Base-by-base conservation (phyloP, 2,113 vertebrate species). In the Thinocorus orbignyianus region DNA sequence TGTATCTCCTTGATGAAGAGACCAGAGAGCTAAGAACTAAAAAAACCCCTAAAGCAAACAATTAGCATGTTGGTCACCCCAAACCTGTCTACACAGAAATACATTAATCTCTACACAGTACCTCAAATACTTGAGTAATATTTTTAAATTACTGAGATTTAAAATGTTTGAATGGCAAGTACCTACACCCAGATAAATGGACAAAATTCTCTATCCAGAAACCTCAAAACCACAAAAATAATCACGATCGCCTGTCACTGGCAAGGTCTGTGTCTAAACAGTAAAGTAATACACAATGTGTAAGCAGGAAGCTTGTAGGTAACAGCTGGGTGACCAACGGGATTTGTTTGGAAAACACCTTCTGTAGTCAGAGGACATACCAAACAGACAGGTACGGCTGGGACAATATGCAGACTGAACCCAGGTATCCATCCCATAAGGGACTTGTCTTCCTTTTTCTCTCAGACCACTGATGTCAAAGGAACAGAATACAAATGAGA, bases 321-420 rank as follows among this genome's bases (percentile, higher is more conserved):
- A 87, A 84, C 26, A 94, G 77, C 44, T 87, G 65, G 61, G 65
- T 61, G 91, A 83, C 74, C 88, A 88, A 48, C 55, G 73, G 90
- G 94, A 95, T 85, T 92, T 92, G 66, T 84, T 71, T 16, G 20
- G 69, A 42, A 95, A 73, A 60, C 51, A 3, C 28, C 26, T 44
- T 94, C 19, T 5, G 2, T 89, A 64, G 24, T 86, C 81, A 17
- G 11, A 96, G 81, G 64, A 72, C 84, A 81, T 33, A 88, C 37
- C 74, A 88, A 52, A 91, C 35, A 81, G 66, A 55, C 17, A 83
- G 72, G 54, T 62, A 73, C 4, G 14, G 25, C 60, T 74, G 62
- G 23, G n/a, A 91, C 94, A 90, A 90, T 92, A 90, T 79, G 94
- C 52, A 84, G 85, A 92, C 80, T 93, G 96, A 86, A 93, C 93